Evolutionary conservation across 2,113 vertebrate genomes (phyloP), one percentile per base, ranked within the genome.

Genomic region (Columbina picui): DNA sequence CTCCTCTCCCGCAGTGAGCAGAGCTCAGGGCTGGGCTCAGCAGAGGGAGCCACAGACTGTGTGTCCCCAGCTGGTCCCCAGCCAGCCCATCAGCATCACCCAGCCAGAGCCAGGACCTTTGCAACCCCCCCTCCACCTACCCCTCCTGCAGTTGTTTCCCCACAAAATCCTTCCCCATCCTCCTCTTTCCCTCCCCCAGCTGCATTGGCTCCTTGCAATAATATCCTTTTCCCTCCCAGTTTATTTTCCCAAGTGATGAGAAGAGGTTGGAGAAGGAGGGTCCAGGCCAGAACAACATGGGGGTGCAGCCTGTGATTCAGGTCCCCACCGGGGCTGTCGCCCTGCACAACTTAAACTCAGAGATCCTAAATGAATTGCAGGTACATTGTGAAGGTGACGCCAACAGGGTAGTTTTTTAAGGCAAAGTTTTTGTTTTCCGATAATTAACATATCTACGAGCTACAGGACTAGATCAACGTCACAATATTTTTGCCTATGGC

Each of bases 21-120:
- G 89, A 88, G 86, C 80, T 73, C 29, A 1, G 79, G 75, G 63
- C 63, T 7, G 3, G 91, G 91, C 89, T 84, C 96, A 36, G 93
- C 93, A 97, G 96, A 89, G 96, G 96, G 93, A 96, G 93, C 91
- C 89, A 92, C 93, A 97, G 96, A 96, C 95, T 92, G 82, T 2
- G 63, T 0, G 3, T 70, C 45, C 63, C 56, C 1, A 6, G 43
- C 43, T 43, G 43, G 43, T 43, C 41, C 41, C 41, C 43, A 18
- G 43, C 17, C 43, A 7, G 43, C 16, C 43, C 43, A 18, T 43
- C 15, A 67, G 41, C 75, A 70, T 16, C 57, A 0, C 38, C 38
- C 84, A 18, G 29, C 36, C 0, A 1, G 7, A 50, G 43, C 22
- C 68, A 7, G 49, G 8, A 59, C 25, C 34, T 55, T 2, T 12